phyloP scores from a whole-genome alignment of 2,888 invertebrate species.

The Drosophila picticornis region DNA sequence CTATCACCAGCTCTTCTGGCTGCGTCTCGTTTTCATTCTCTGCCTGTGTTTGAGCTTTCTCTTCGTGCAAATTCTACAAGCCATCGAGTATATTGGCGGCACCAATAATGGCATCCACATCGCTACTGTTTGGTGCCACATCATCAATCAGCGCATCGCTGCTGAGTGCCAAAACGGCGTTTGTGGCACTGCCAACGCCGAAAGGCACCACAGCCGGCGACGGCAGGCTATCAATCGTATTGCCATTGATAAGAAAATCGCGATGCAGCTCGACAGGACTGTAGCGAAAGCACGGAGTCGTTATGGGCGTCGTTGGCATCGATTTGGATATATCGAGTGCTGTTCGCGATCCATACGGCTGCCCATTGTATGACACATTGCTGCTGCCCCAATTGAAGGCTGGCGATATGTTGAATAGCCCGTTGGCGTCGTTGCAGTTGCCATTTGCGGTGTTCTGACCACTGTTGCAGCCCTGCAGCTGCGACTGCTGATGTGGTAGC shows the following conservation, averaged over 20 bases:
- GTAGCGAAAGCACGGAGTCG: conserved; percentile 87
- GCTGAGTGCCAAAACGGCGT: conserved; percentile 53
- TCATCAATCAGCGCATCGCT: conserved; percentile 72
- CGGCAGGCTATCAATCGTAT: conserved; percentile 86
- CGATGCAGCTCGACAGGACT: conserved; percentile 85
- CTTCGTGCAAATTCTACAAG: conserved; percentile 84
- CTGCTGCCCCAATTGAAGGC: conserved; percentile 54
- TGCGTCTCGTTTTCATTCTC: conserved; percentile 30
- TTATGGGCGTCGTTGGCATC: conserved; percentile 91
- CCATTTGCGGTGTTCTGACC: conserved; percentile 35
- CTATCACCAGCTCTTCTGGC: conserved; percentile 61
- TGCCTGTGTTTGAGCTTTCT: conserved; percentile 64
- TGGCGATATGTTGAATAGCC: conserved; percentile 63
- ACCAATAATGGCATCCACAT: conserved; percentile 84
- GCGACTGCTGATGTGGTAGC: conserved; percentile 85
- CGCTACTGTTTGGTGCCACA: conserved; percentile 57
- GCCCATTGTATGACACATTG: conserved; percentile 40
- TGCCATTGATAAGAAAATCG: conserved; percentile 88
- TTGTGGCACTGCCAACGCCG: conserved; percentile 43
- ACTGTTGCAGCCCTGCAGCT: conserved; percentile 40
- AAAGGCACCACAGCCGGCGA: conserved; percentile 65
- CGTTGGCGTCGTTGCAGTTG: conserved; percentile 45
- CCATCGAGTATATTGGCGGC: conserved; percentile 83
- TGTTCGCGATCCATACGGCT: conserved; percentile 59
- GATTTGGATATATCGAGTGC: conserved; percentile 89